Base-by-base conservation (phyloP, 1,140 invertebrate species). In the Polypedilum vanderplanki region DNA sequence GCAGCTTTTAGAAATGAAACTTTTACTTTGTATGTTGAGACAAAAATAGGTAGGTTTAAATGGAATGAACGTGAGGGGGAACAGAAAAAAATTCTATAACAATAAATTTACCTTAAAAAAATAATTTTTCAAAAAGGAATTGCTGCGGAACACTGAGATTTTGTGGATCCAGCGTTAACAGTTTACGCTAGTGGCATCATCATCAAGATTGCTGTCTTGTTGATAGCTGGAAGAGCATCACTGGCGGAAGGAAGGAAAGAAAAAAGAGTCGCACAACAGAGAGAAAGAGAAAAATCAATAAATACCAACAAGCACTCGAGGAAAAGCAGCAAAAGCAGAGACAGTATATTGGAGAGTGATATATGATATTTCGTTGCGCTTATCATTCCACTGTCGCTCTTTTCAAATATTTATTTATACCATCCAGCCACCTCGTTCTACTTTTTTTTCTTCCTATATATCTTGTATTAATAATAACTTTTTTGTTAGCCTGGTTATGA, bases 341-440 rank as follows among this genome's bases (percentile, higher is more conserved):
- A 46, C 9, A 70, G 65, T 20, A 70, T 57, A 57, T 70, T 70
- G 65, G 65, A 70, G 24, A 57, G 46, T 70, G 65, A 70, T 70
- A 22, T 70, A 70, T 70, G 65, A 70, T 70, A 22, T 70, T 70
- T 70, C 65, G 17, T 20, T 70, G 17, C 65, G 17, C 17, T 70
- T 70, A 70, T 70, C 65, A 70, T 70, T 70, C 20, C 65, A n/a
- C 46, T 20, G 65, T 70, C 65, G 17, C 20, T 70, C 65, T 70
- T 5, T 33, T 70, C 65, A 70, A 70, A 70, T 70, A 70, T 70
- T 70, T 70, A 70, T 70, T 70, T 70, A 70, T 70, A 1, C 20
- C 17, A 70, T 57, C 9, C 41, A 57, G 12, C n/a, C 41, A 12
- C 46, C 12, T 57, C 46, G 12, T n/a, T 57, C 46, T 57, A 12